Percentiles rank a stretch among this genome's conserved stretches.
phyloP scores from a whole-genome alignment of 2,113 vertebrate genomes.

The Macrotus californicus region DNA sequence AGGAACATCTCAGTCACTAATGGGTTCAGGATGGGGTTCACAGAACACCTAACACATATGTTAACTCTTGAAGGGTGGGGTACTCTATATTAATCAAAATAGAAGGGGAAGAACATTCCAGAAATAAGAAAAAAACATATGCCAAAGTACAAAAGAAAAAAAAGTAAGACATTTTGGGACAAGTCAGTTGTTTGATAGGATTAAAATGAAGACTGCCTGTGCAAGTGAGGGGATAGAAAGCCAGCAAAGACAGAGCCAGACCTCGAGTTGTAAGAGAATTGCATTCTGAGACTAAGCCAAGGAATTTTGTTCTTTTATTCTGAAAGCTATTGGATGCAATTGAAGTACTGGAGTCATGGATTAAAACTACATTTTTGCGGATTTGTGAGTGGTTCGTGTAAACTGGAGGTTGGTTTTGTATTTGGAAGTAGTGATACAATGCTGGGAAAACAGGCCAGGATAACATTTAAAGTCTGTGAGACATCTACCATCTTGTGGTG shows the following conservation, averaged over 20 bases:
- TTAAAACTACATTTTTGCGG: neutral
- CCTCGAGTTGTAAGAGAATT: neutral
- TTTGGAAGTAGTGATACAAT: neutral
- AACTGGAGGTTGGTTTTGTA: neutral
- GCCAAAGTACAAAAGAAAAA: neutral
- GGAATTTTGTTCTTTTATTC: neutral
- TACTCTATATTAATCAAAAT: neutral
- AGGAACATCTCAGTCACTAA: neutral
- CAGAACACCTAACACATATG: neutral
- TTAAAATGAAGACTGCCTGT: neutral
- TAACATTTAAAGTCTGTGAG: neutral
- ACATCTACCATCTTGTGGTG: neutral
- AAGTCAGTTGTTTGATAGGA: neutral
- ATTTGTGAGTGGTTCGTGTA: neutral
- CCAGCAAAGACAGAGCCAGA: neutral
- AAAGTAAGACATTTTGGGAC: neutral
- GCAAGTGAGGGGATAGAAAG: neutral
- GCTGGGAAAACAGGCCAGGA: neutral
- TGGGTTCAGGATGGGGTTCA: neutral
- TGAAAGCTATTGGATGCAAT: neutral
- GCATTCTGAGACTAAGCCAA: neutral
- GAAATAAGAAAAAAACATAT: neutral
- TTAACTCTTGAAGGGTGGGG: neutral
- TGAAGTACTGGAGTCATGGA: neutral
- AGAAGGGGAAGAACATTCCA: neutral